A percentile compares a stretch with the other conserved stretches of the same genome.
Evolutionary conservation across 64 coral and sea anemone species (phyloP).

Genomic region (Montipora foliosa): DNA sequence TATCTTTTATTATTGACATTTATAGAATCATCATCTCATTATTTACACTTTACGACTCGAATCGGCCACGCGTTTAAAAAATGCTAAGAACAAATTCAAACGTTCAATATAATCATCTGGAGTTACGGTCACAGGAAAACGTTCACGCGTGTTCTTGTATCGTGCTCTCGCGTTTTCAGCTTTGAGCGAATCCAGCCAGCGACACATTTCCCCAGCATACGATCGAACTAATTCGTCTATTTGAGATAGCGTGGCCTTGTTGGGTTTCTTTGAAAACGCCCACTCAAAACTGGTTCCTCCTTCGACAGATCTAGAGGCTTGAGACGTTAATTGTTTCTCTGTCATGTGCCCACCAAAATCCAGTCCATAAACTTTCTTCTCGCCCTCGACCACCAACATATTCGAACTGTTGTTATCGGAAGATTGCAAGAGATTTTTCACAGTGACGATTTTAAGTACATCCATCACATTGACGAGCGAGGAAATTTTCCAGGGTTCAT

Average conservation of each 20-base stretch:
- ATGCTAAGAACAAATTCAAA: not conserved
- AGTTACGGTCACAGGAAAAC: not conserved
- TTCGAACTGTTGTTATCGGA: not conserved
- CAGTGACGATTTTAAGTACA: not conserved
- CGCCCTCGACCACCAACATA: not conserved
- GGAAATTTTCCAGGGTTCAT: not conserved
- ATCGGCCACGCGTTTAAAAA: not conserved
- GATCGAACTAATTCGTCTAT: not conserved
- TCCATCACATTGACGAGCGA: not conserved
- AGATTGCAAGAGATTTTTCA: not conserved
- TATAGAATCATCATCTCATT: too few relatives aligned
- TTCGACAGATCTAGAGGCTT: not conserved
- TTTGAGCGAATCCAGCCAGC: not conserved
- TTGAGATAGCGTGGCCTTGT: not conserved
- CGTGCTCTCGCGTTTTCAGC: not conserved
- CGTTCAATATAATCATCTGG: not conserved
- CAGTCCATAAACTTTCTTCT: not conserved
- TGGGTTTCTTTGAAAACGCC: not conserved
- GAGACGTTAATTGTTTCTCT: not conserved
- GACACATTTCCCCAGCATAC: not conserved
- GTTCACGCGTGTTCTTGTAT: not conserved
- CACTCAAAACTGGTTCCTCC: not conserved
- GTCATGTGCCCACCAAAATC: not conserved
- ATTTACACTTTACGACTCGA: too few relatives aligned
- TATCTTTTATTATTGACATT: too few relatives aligned